Evolutionary conservation across 2,888 invertebrate genomes (phyloP), one percentile per base, ranked within the genome.

Genomic region (Platerodrilus igneus): DNA sequence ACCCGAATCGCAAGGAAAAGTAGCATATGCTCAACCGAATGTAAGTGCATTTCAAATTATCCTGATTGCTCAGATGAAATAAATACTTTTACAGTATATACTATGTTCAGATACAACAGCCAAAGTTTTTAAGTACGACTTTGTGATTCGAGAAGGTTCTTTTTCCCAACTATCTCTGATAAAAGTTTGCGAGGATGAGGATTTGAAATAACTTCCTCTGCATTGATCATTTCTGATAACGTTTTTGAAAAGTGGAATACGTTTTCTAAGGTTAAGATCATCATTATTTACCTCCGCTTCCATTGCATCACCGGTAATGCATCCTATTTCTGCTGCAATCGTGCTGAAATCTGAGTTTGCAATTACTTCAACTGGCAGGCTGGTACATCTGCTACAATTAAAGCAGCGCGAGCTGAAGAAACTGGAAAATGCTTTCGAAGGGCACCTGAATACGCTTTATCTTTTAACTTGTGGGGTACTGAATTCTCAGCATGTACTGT

Each of bases 171-270:
- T 20, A 20, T 20, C 20, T n/a, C 3, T 20, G 20, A 20, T 9
- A 5, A 20, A 20, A 20, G 20, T 20, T 20, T 20, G 9, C 9
- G 9, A 20, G 9, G 20, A 3, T 20, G n/a, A 20, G 5, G 6
- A 20, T 20, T 20, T 20, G 20, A 20, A 20, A 20, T 20, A 20
- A 20, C 20, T 20, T 20, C 20, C 3, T 20, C 20, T 20, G 20
- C 20, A n/a, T 20, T 20, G 20, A 20, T 20, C 8, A n/a, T 5
- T n/a, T 5, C 20, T 20, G n/a, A n/a, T 3, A 20, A 9, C 20
- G 6, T 9, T 8, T 20, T 5, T 20, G 8, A n/a, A 5, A 20
- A 20, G 9, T n/a, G 5, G 20, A n/a, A 9, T n/a, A 20, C 9
- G 9, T 5, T n/a, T 20, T 20, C 9, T 9, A 20, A 20, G 20